Base-by-base conservation (phyloP, 2,113 vertebrate species). In the Orthonyx spaldingii region DNA sequence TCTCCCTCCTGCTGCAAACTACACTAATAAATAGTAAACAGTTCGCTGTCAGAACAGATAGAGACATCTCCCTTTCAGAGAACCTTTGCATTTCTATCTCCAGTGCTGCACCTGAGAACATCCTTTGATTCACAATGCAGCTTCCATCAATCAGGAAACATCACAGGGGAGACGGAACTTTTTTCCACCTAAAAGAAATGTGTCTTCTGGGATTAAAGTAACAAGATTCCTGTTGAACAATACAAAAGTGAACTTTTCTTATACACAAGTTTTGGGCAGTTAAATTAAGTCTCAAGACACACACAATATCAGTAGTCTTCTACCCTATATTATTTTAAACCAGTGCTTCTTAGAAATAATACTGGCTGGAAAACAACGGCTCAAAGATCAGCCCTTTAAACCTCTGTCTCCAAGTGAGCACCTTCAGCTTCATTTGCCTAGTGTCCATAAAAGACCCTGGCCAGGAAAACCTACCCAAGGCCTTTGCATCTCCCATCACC, bases 81-180 rank as follows among this genome's bases (percentile, higher is more conserved):
- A 78, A 39, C 22, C 49, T 75, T 64, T 13, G 46, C 41, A 66
- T 80, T 69, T 88, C 60, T 13, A 52, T 53, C 17, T 69, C 60
- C 39, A 52, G 0, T 49, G 37, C 30, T 94, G 26, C 89, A 98
- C 97, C 98, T 97, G 97, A 98, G 44, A 98, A 97, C 97, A 98
- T 97, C 61, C 97, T 96, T 95, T 98, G 97, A 32, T 98, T 98
- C 64, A 98, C 96, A 91, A 96, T 91, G 18, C 97, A 98, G 61
- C 82, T 97, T 61, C 97, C 98, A n/a, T 97, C 96, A 27, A 96
- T 93, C 72, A 98, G 81, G 49, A 98, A 61, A 97, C 97, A 74
- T 98, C 97, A 30, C 97, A 98, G 1, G 97, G 97, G 59, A 98
- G 78, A 46, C 86, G 70, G 3, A 92, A n/a, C 11, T 61, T 95